These are phyloP conservation scores for Chondrilla cf. caribensis DNA, from an alignment of 37 sponge, comb jelly and placozoan species.

Conservation along the genomic window DNA sequence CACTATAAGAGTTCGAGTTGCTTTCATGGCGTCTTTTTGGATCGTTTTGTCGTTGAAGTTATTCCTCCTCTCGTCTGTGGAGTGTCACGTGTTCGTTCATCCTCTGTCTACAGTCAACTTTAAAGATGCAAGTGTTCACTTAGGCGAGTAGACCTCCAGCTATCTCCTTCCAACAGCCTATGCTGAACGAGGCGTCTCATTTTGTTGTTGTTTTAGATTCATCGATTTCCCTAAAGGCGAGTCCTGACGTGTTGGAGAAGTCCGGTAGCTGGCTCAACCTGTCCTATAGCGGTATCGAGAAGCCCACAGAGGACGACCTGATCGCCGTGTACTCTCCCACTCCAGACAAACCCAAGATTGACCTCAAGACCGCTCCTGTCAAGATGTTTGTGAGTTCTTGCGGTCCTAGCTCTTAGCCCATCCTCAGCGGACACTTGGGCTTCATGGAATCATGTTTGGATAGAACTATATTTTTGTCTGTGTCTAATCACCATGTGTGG, in stretches of 20 bases:
- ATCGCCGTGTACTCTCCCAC: slow-evolving; percentile 68
- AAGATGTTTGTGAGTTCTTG: slow-evolving; percentile 12
- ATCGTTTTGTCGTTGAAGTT: background rate
- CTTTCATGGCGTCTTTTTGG: background rate
- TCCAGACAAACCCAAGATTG: slow-evolving; percentile 23
- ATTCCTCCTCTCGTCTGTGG: background rate
- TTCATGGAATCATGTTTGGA: too few relatives aligned
- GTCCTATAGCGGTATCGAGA: slow-evolving; percentile 30
- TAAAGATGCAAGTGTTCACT: background rate
- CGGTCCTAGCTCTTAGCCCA: too few relatives aligned
- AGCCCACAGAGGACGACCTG: slow-evolving; percentile 48
- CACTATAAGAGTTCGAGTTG: too few relatives aligned
- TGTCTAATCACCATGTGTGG: too few relatives aligned
- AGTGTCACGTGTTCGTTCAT: background rate
- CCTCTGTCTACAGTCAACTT: background rate
- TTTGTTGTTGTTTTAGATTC: too few relatives aligned
- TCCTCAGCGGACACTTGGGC: too few relatives aligned
- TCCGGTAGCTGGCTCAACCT: slow-evolving; percentile 62
- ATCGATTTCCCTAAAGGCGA: background rate
- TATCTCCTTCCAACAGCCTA: too few relatives aligned
- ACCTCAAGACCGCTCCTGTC: slow-evolving; percentile 48
- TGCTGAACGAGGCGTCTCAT: too few relatives aligned
- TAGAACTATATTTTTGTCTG: too few relatives aligned
- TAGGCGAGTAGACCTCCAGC: background rate
- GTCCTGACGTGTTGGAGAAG: background rate